Conservation (phyloP, 2,113 vertebrate genomes). For the Neogobius melanostomus region DNA sequence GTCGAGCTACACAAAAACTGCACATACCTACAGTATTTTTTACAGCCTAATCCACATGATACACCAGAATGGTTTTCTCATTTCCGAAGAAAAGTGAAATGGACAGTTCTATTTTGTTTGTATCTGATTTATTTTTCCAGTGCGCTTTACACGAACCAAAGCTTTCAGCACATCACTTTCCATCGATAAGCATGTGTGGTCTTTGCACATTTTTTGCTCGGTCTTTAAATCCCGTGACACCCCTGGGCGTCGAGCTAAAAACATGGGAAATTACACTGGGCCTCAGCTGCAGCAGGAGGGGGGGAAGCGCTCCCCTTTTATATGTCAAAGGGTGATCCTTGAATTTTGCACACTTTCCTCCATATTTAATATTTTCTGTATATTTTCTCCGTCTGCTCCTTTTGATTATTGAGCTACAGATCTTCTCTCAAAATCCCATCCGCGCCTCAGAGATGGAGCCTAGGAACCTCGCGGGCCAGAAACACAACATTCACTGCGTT, state of each 20-base stretch:
- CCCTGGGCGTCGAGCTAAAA: constrained; percentile 46
- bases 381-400: constrained; percentile 20
- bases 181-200: constrained; percentile 30
- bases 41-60: too few relatives aligned
- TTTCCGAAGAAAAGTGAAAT: too few relatives aligned
- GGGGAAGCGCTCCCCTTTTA: constrained; percentile 14
- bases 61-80: too few relatives aligned
- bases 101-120: too few relatives aligned
- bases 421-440: not conserved
- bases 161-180: not conserved
- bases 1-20: too few relatives aligned
- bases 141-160: too few relatives aligned
- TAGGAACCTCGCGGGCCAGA: constrained; percentile 2
- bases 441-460: not conserved
- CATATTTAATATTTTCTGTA: constrained; percentile 27
- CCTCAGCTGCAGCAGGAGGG: constrained; percentile 37
- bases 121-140: too few relatives aligned
- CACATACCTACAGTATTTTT: too few relatives aligned
- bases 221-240: constrained; percentile 50
- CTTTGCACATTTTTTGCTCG: constrained; percentile 34
- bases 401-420: constrained; percentile 21
- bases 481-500: constrained; percentile 20
- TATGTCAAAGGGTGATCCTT: constrained; percentile 54
- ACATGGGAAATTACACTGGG: constrained; percentile 52
- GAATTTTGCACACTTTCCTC: constrained; percentile 46